A percentile compares a stretch with the other conserved stretches of the same genome.
Conservation (phyloP, 1,140 invertebrate species). For the Brachionus calyciflorus region DNA sequence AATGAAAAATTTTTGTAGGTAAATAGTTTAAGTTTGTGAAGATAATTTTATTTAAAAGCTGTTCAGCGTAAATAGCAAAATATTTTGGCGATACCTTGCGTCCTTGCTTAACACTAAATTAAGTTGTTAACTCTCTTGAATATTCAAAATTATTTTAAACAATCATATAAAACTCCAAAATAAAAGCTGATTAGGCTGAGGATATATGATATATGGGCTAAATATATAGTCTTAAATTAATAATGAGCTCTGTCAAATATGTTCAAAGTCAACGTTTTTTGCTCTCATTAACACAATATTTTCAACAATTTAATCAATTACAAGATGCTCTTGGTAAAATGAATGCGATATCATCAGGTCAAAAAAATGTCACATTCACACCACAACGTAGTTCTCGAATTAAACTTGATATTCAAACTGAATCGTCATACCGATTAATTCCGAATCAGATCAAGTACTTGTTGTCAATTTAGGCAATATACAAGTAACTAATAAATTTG, state of each 20-base stretch:
- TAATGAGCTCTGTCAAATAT: slow-evolving; percentile 70
- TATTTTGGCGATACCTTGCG: too few relatives aligned
- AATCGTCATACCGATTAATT: slow-evolving; percentile 78
- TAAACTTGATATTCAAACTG: slow-evolving; percentile 70
- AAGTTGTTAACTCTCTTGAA: too few relatives aligned
- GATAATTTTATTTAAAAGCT: too few relatives aligned
- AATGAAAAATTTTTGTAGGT: too few relatives aligned
- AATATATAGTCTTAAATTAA: slow-evolving; percentile 68
- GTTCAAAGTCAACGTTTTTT: slow-evolving; percentile 91
- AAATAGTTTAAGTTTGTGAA: too few relatives aligned
- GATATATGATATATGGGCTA: too few relatives aligned
- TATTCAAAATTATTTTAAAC: too few relatives aligned
- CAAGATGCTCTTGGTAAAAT: slow-evolving; percentile 70
- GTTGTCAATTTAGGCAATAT: slow-evolving; percentile 78
- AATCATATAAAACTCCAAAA: too few relatives aligned
- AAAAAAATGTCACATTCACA: slow-evolving; percentile 55
- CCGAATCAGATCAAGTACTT: slow-evolving; percentile 73
- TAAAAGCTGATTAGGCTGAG: too few relatives aligned
- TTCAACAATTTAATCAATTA: slow-evolving; percentile 78
- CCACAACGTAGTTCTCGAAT: slow-evolving; percentile 62
- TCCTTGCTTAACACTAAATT: too few relatives aligned
- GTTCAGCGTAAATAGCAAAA: too few relatives aligned
- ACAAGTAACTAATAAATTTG: slow-evolving; percentile 72
- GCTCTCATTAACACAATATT: slow-evolving; percentile 77
- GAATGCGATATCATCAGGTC: slow-evolving; percentile 57